Percentiles rank a stretch among this genome's conserved stretches.
Evolutionary conservation across 1,140 invertebrate genomes (phyloP).

Genomic region (Solen grandis): DNA sequence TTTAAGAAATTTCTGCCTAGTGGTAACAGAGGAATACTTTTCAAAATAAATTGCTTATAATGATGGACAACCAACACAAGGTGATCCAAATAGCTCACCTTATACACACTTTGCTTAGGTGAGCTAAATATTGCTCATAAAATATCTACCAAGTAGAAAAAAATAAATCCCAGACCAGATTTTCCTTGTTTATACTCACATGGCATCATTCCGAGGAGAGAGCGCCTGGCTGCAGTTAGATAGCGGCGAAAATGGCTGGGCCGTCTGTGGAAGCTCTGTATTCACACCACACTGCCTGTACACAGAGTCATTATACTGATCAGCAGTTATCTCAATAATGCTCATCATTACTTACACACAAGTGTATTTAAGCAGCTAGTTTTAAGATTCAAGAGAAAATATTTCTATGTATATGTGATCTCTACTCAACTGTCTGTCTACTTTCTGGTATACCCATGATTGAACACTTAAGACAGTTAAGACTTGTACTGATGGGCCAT

Average conservation of each 20-base stretch:
- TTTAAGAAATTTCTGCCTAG: no score
- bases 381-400: not conserved
- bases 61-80: not conserved
- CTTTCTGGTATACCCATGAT: no score
- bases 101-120: not conserved
- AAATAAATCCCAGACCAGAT: not conserved
- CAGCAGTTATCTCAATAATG: not conserved
- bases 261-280: slow-evolving; percentile 12
- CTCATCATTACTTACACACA: not conserved
- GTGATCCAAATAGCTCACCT: not conserved
- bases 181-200: slow-evolving; percentile 3
- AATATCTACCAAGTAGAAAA: not conserved
- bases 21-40: no score
- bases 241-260: slow-evolving; percentile 9
- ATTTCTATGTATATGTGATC: not conserved
- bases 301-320: not conserved
- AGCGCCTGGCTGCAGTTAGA: not conserved
- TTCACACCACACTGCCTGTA: not conserved
- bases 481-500: no score
- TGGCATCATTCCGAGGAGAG: not conserved
- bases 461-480: no score
- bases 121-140: not conserved
- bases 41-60: no score
- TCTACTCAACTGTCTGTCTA: not conserved
- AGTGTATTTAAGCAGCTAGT: not conserved